A percentile compares a stretch with the other conserved stretches of the same genome.
Evolutionary conservation across 1,140 invertebrate genomes (phyloP).

Genomic region (Apis laboriosa): DNA sequence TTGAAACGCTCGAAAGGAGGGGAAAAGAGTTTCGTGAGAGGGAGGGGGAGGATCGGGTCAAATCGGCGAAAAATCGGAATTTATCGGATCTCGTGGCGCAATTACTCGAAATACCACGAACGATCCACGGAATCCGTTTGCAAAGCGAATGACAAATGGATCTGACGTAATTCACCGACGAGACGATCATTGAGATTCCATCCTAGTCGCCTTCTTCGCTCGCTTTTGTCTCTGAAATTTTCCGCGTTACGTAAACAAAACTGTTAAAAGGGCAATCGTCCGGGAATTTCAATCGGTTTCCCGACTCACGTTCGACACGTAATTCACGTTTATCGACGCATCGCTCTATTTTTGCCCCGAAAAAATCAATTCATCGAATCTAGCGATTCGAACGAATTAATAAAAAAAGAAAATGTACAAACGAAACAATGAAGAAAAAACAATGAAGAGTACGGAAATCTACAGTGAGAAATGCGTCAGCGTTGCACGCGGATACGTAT

Average conservation of each 20-base stretch:
- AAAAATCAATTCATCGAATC: no score
- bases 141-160: conserved; percentile 43
- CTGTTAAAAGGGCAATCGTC: not conserved
- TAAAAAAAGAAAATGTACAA: no score
- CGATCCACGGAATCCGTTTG: conserved; percentile 13
- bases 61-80: conserved; percentile 18
- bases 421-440: no score
- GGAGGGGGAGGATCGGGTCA: not conserved
- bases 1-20: no score
- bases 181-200: conserved; percentile 43
- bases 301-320: not conserved
- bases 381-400: no score
- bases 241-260: conserved; percentile 13
- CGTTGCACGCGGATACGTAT: not conserved
- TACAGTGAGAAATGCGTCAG: no score
- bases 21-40: no score
- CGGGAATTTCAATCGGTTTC: not conserved
- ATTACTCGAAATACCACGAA: conserved; percentile 36
- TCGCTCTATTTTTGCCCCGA: not conserved
- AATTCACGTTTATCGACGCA: not conserved
- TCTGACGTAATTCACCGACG: conserved; percentile 36
- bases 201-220: not conserved
- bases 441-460: no score
- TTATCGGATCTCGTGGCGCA: conserved; percentile 11
- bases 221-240: conserved; percentile 20